Conservation (phyloP, 2,888 invertebrate genomes). For the Cerastis leucographa region DNA sequence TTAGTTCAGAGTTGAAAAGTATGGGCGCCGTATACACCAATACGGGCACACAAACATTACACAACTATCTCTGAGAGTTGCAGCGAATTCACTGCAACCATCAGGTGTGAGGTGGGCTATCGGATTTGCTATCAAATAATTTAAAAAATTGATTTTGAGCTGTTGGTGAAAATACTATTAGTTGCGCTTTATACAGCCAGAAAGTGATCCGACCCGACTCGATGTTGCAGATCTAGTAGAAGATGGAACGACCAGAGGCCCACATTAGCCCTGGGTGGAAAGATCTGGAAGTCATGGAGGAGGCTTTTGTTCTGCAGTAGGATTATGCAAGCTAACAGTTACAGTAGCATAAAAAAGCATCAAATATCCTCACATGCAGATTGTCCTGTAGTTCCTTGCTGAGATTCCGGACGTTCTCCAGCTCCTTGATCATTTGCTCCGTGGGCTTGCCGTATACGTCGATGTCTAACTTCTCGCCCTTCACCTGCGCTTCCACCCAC, state of each 20-base stretch:
- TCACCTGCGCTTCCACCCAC: constrained; percentile 80
- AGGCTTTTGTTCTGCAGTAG: background rate
- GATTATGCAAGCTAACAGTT: background rate
- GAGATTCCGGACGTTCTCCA: constrained; percentile 83
- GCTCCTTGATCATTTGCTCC: constrained; percentile 80
- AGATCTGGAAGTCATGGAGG: background rate
- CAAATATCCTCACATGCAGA: constrained; percentile 75
- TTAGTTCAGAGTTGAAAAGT: background rate
- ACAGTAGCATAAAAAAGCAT: background rate
- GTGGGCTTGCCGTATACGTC: constrained; percentile 85
- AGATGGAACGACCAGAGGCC: background rate
- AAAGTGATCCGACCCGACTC: background rate
- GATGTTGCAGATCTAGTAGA: background rate
- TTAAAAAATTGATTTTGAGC: background rate
- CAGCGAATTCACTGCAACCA: background rate
- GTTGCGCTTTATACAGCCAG: background rate
- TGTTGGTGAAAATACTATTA: background rate
- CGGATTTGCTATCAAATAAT: background rate
- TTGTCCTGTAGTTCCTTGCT: constrained; percentile 86
- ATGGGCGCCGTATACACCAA: background rate
- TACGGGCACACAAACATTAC: background rate
- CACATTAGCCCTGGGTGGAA: background rate
- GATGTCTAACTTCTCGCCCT: constrained; percentile 76
- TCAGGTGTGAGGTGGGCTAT: background rate
- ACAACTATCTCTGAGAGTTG: background rate